These are phyloP conservation scores for Hylyphantes graminicola DNA, from an alignment of 1,140 invertebrate genomes.

Conservation along the genomic window DNA sequence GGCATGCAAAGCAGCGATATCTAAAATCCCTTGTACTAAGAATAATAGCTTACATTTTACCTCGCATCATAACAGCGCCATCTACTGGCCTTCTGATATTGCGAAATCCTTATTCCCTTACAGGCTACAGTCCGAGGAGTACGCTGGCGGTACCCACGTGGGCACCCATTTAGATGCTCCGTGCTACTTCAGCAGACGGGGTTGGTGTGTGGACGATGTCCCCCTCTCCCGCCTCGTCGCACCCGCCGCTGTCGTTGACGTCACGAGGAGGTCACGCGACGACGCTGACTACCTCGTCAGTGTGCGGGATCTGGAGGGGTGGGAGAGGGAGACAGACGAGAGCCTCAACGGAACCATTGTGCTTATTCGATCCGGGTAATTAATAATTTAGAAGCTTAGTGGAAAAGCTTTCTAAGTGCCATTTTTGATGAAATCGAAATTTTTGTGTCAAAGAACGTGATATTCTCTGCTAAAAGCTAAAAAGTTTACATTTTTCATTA, in stretches of 20 bases:
- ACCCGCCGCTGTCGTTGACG: constrained; percentile 72
- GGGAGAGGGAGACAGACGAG: constrained; percentile 69
- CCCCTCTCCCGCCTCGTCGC: constrained; percentile 73
- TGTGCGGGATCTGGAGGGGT: constrained; percentile 66
- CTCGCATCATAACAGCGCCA: too few relatives aligned
- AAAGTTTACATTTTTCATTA: too few relatives aligned
- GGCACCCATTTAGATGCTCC: constrained; percentile 79
- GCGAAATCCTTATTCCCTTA: neutral
- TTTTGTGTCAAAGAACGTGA: too few relatives aligned
- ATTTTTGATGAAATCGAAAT: too few relatives aligned
- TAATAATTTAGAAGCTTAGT: too few relatives aligned
- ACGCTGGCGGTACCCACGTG: constrained; percentile 73
- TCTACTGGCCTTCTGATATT: neutral
- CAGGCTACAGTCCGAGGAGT: constrained; percentile 73
- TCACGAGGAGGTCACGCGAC: constrained; percentile 67
- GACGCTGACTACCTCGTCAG: neutral
- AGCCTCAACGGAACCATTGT: constrained; percentile 68
- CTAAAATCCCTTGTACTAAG: too few relatives aligned
- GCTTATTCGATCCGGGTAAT: constrained; percentile 70
- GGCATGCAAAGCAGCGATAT: too few relatives aligned
- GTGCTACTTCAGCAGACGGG: constrained; percentile 72
- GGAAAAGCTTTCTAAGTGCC: too few relatives aligned
- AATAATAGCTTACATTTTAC: too few relatives aligned
- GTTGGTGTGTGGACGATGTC: constrained; percentile 73
- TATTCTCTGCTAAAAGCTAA: too few relatives aligned